Evolutionary conservation across 2,888 invertebrate species (phyloP).

Genomic region (Plutella xylostella): DNA sequence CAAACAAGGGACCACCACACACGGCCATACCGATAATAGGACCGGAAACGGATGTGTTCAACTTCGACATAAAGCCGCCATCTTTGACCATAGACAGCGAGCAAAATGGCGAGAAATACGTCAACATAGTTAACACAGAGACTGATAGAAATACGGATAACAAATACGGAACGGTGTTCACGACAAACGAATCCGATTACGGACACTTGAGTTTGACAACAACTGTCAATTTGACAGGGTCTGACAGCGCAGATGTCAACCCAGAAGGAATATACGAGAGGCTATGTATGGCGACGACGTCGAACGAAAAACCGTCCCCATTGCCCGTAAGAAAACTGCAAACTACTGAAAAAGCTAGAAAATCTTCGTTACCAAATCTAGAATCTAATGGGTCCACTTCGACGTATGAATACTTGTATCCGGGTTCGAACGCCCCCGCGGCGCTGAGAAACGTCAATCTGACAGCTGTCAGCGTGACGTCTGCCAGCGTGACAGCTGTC

Average conservation of each 20-base stretch:
- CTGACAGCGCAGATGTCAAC: neutral
- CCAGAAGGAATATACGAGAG: slow-evolving; percentile 42
- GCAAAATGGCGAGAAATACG: slow-evolving; percentile 24
- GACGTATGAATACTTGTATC: slow-evolving; percentile 48
- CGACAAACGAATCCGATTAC: slow-evolving; percentile 36
- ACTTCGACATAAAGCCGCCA: slow-evolving; percentile 28
- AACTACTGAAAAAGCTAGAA: slow-evolving; percentile 36
- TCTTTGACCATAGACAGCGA: slow-evolving; percentile 14
- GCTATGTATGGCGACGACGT: slow-evolving; percentile 52
- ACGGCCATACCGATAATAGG: slow-evolving; percentile 54
- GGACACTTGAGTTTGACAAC: slow-evolving; percentile 57
- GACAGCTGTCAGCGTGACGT: neutral
- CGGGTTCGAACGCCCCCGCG: slow-evolving; percentile 22
- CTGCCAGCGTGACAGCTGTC: too few species aligned
- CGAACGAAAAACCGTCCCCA: slow-evolving; percentile 31
- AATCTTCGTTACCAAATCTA: slow-evolving; percentile 50
- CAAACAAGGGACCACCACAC: slow-evolving; percentile 57
- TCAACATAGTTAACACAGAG: slow-evolving; percentile 57
- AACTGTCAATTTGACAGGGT: slow-evolving; percentile 40
- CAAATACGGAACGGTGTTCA: slow-evolving; percentile 47
- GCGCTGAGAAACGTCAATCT: neutral
- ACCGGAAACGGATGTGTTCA: slow-evolving; percentile 39
- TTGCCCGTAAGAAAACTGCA: slow-evolving; percentile 33
- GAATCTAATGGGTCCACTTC: slow-evolving; percentile 25
- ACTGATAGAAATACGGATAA: slow-evolving; percentile 35